These are phyloP conservation scores for Neotoma lepida DNA, from an alignment of 2,113 vertebrate genomes.

Conservation along the genomic window DNA sequence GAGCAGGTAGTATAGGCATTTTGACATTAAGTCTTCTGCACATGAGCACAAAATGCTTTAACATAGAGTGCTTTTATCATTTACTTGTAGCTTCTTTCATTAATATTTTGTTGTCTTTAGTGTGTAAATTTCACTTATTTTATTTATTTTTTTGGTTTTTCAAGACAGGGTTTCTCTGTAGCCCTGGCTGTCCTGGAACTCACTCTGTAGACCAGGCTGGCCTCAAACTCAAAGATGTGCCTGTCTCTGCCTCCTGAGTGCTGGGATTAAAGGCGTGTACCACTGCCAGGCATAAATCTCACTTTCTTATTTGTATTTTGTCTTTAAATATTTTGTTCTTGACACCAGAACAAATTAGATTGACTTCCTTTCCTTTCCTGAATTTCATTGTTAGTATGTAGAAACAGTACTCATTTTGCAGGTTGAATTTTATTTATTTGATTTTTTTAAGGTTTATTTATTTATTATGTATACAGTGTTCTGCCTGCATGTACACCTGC, in stretches of 20 bases:
- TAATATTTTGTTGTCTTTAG: not conserved
- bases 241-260: not conserved
- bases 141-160: not conserved
- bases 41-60: not conserved
- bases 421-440: not conserved
- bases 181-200: not conserved
- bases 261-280: not conserved
- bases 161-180: not conserved
- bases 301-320: not conserved
- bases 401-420: not conserved
- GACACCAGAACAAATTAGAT: not conserved
- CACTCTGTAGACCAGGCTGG: not conserved
- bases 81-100: not conserved
- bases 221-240: not conserved
- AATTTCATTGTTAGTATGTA: not conserved
- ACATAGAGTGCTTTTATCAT: not conserved
- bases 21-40: not conserved
- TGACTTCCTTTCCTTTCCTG: not conserved
- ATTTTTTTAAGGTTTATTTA: too few relatives aligned
- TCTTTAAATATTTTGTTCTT: slow-evolving; percentile 20
- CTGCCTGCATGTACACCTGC: too few relatives aligned
- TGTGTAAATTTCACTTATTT: not conserved
- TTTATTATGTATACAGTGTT: too few relatives aligned
- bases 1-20: not conserved
- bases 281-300: not conserved